Base-by-base conservation (phyloP, 2,888 invertebrate species). In the Acanthosoma haemorrhoidale region DNA sequence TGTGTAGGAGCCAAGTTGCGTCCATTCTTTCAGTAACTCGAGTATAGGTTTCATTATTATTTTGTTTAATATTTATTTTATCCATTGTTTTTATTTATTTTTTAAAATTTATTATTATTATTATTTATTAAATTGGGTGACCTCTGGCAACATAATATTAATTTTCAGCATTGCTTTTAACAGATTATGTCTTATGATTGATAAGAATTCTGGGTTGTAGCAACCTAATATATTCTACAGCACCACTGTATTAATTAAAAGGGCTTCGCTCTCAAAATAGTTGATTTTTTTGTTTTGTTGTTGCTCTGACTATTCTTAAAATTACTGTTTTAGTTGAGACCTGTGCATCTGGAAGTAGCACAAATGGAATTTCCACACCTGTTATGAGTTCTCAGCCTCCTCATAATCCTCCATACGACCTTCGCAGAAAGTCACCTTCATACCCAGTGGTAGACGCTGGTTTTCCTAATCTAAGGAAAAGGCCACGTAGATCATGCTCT, bases 381-480 rank as follows among this genome's bases (percentile, higher is more conserved):
- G 25, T 68, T 11, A 41, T 39, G 25, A 72, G 41, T 29, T 69
- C 64, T 11, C 71, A 29, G 41, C 57, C 63, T 0, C 68, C 57
- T 32, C 80, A 94, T 81, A 92, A 92, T 80, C 91, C 93, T 75
- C 94, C 94, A 2, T 94, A 94, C 79, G 94, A 94, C 80, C 83
- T 94, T 78, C 86, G 94, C 73, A 86, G 94, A 77, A 94, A 94
- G 82, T 91, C 89, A 75, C 91, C 90, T 58, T 88, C 88, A 59
- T 85, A 85, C 77, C 83, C 84, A 32, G 73, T 74, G 34, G 58
- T 15, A 63, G 64, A 60, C 16, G 60, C 73, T 15, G 79, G 79
- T 8, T 78, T 79, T 25, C 78, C 79, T 38, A 79, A 80, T 51
- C 79, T 79, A 64, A 85, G 93, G 77, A 94, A 93, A 80, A 85